A percentile compares a stretch with the other conserved stretches of the same genome.
These are phyloP conservation scores for Pandion haliaetus DNA, from an alignment of 2,113 vertebrate genomes.

Conservation along the genomic window DNA sequence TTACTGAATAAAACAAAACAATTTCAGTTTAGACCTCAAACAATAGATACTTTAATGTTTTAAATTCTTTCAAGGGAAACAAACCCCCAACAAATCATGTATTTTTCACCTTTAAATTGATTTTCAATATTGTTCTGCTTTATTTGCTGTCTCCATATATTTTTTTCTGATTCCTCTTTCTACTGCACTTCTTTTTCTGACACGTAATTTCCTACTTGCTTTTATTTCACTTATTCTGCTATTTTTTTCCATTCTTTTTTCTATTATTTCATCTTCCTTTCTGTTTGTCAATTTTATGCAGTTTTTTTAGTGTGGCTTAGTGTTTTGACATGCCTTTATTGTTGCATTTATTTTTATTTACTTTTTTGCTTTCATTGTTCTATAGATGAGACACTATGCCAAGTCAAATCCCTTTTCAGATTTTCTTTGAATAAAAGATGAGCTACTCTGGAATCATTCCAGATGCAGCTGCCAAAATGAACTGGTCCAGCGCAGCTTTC, in stretches of 20 bases:
- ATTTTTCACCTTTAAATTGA: conserved; percentile 34
- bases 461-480: conserved; percentile 44
- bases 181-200: background rate
- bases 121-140: conserved; percentile 39
- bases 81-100: background rate
- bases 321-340: conserved; percentile 59
- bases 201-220: conserved; percentile 27
- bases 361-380: conserved; percentile 46
- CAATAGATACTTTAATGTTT: background rate
- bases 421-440: conserved; percentile 66
- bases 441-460: conserved; percentile 51
- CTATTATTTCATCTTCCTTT: conserved; percentile 43
- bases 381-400: conserved; percentile 36
- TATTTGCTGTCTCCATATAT: conserved; percentile 26
- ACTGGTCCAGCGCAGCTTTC: conserved; percentile 18
- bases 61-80: background rate
- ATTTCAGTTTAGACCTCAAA: background rate
- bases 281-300: conserved; percentile 38
- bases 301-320: background rate
- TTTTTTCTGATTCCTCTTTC: background rate
- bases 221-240: background rate
- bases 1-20: background rate
- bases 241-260: conserved; percentile 20
- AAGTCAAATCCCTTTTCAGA: conserved; percentile 65
- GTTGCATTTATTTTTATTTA: conserved; percentile 63